Base-by-base conservation (phyloP, 2,113 vertebrate genomes). In the Trogon surrucura region DNA sequence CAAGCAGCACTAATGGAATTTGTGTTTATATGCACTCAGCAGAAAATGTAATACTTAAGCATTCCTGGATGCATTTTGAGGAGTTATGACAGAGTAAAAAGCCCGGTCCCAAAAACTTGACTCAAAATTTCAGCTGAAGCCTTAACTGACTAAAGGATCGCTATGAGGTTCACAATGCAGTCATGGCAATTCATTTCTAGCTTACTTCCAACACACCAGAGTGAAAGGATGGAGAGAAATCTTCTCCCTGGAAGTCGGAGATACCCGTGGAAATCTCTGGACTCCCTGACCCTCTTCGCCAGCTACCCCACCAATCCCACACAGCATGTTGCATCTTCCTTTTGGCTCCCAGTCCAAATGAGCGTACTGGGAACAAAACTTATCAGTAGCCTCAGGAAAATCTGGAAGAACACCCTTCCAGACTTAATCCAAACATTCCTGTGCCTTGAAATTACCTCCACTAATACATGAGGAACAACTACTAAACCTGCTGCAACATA, bases 121-220 rank as follows among this genome's bases (percentile, higher is more conserved):
- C 30, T 69, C 71, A 53, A 36, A 15, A 58, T 77, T 72, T 70
- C 41, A 80, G 54, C 54, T 72, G 64, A 65, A 85, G 36, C 11
- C 27, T 75, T 34, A 34, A 25, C 29, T 61, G 54, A 78, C 47
- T 47, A 26, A 60, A 53, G 22, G 74, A 36, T 27, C 85, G 44
- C n/a, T 70, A 36, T 29, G 30, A 66, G 21, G n/a, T 7, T 82
- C 22, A 21, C 0, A 0, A 5, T 16, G 27, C 26, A 38, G 26
- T 19, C 44, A 32, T 1, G 23, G 18, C 2, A 0, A 75, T 53
- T 60, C 10, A 22, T 56, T 85, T 88, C 48, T 16, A 79, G 34
- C 22, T 86, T 61, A 14, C 26, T 69, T 57, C 64, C 58, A 85
- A 21, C 20, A 11, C 20, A 23, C 11, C 1, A 1, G 16, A 69